Conservation (phyloP, 2,113 vertebrate genomes). For the Sterna hirundo region DNA sequence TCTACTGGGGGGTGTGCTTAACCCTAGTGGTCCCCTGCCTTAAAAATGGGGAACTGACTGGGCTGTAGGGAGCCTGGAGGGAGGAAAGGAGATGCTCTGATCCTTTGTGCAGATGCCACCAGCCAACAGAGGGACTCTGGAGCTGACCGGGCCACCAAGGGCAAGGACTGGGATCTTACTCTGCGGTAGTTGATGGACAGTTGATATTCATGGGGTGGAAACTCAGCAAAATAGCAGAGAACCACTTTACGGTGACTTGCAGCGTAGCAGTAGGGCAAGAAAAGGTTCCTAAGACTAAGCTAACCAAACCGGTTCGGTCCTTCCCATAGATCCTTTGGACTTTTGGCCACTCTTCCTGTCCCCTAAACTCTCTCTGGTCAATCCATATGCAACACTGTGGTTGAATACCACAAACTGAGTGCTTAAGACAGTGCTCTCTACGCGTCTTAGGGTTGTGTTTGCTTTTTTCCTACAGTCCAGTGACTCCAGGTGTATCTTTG, state of each 20-base stretch:
- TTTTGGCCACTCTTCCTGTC: background rate
- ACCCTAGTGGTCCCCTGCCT: background rate
- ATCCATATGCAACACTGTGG: background rate
- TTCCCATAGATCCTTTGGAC: background rate
- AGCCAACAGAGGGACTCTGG: background rate
- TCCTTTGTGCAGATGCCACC: background rate
- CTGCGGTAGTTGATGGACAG: background rate
- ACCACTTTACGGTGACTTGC: background rate
- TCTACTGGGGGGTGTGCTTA: accelerated
- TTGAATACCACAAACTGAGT: background rate
- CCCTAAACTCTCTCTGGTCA: background rate
- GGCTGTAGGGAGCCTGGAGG: background rate
- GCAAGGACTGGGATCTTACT: background rate
- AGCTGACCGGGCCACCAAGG: background rate
- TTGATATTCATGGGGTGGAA: background rate
- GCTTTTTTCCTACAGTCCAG: background rate
- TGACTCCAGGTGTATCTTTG: background rate
- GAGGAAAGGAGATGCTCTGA: background rate
- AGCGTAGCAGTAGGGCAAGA: background rate
- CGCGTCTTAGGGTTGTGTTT: background rate
- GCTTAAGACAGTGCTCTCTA: background rate
- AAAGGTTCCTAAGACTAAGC: background rate
- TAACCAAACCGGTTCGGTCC: background rate
- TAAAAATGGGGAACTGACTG: too few relatives aligned
- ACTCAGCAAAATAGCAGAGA: background rate